These are phyloP conservation scores for Lycophotia porphyrea DNA, from an alignment of 2,888 invertebrate species.

Conservation along the genomic window DNA sequence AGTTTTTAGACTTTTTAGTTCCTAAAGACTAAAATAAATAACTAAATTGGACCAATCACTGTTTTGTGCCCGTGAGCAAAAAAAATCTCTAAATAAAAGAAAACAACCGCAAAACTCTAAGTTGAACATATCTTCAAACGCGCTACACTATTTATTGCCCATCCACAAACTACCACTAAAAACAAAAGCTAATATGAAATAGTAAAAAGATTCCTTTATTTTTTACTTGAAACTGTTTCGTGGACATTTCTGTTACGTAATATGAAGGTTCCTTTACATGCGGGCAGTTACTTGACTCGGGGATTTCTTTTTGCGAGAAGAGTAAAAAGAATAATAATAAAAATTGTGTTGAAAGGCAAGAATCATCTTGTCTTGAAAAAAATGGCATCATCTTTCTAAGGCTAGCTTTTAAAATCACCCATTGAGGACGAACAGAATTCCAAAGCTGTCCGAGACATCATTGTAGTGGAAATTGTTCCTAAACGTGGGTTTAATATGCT, in stretches of 20 bases:
- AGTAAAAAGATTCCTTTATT: slow-evolving; percentile 43
- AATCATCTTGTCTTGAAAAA: neutral
- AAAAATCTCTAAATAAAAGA: slow-evolving; percentile 2
- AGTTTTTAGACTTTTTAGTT: neutral
- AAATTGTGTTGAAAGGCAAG: neutral
- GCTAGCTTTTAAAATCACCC: neutral
- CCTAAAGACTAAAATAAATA: neutral
- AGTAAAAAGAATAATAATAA: neutral
- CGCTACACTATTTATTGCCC: slow-evolving; percentile 19
- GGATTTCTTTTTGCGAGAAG: rapidly evolving
- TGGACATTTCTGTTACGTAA: slow-evolving; percentile 25
- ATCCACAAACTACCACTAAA: slow-evolving; percentile 17
- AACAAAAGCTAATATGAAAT: slow-evolving; percentile 31
- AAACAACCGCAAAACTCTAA: neutral
- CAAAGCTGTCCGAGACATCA: neutral
- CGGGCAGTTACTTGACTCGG: neutral
- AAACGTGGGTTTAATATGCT: neutral
- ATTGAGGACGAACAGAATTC: neutral
- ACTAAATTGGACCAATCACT: neutral
- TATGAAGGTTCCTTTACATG: neutral
- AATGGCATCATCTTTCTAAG: neutral
- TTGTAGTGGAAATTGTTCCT: neutral
- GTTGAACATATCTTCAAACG: slow-evolving; percentile 32
- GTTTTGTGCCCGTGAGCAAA: neutral
- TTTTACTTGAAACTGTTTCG: slow-evolving; percentile 34